phyloP scores from a whole-genome alignment of 1,140 invertebrate genomes.

The Euura saliciscinereae region DNA sequence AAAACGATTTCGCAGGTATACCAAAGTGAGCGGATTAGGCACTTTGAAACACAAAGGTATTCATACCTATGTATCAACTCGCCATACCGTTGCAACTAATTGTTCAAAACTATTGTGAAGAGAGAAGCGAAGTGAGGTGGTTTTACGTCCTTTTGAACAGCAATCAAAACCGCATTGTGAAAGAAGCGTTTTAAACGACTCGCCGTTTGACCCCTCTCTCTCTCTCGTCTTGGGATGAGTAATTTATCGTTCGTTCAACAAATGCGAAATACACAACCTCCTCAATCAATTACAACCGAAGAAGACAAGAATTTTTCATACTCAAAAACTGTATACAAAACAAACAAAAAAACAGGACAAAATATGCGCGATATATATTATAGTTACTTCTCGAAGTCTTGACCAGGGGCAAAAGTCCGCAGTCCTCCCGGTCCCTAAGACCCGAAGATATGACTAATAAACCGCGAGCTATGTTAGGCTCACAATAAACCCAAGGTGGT shows the following conservation, averaged over 20 bases:
- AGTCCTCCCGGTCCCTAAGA: not conserved
- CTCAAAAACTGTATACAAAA: too few relatives aligned
- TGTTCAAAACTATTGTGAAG: not conserved
- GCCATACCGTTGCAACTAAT: not conserved
- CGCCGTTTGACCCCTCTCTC: not conserved
- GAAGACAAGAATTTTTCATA: too few relatives aligned
- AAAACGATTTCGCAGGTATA: too few relatives aligned
- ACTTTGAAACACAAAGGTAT: not conserved
- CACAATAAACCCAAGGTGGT: not conserved
- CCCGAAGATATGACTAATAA: constrained; percentile 2
- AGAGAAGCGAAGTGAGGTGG: not conserved
- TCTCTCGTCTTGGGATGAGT: too few relatives aligned
- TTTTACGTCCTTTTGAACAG: not conserved
- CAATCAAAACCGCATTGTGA: not conserved
- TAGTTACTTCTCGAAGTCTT: too few relatives aligned
- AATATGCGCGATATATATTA: too few relatives aligned
- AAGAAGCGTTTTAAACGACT: not conserved
- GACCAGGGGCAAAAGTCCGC: not conserved
- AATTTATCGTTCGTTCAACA: too few relatives aligned
- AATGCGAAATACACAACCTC: too few relatives aligned
- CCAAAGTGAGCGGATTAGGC: not conserved
- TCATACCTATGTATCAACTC: not conserved
- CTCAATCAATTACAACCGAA: too few relatives aligned
- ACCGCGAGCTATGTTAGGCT: not conserved
- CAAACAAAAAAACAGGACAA: too few relatives aligned